A percentile compares a stretch with the other conserved stretches of the same genome.
Evolutionary conservation across 2,113 vertebrate species (phyloP).

Genomic region (Plectropomus leopardus): DNA sequence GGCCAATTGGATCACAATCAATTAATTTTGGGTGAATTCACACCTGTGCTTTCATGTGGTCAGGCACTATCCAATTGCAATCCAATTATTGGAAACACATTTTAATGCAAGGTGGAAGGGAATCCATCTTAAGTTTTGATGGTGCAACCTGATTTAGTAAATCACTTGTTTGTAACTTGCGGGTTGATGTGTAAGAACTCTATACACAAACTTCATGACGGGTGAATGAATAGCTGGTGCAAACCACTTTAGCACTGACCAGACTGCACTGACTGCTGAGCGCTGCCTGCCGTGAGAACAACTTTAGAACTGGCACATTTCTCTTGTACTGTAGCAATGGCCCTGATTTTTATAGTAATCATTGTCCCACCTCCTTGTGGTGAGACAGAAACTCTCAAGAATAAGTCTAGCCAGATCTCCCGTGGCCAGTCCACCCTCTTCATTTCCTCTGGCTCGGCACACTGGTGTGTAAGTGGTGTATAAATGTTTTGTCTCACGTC

Average conservation of each 20-base stretch:
- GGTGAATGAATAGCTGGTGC: not conserved
- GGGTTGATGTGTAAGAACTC: not conserved
- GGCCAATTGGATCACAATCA: too few relatives aligned
- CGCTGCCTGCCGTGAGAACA: slow-evolving; percentile 15
- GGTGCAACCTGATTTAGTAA: not conserved
- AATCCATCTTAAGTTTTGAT: not conserved
- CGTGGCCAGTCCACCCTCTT: slow-evolving; percentile 24
- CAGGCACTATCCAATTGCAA: too few relatives aligned
- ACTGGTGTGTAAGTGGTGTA: slow-evolving; percentile 50
- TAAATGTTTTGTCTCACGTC: slow-evolving; percentile 52
- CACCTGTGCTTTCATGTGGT: too few relatives aligned
- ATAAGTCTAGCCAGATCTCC: slow-evolving; percentile 45
- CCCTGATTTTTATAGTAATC: slow-evolving; percentile 53
- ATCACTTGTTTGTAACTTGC: not conserved
- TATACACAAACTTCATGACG: not conserved
- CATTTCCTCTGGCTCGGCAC: slow-evolving; percentile 59
- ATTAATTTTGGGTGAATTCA: too few relatives aligned
- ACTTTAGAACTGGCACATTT: slow-evolving; percentile 33
- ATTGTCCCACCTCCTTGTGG: slow-evolving; percentile 36
- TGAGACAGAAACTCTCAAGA: slow-evolving; percentile 52
- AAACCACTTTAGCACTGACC: not conserved
- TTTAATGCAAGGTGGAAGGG: too few relatives aligned
- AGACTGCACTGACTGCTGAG: not conserved
- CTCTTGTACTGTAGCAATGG: slow-evolving; percentile 26
- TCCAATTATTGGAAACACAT: too few relatives aligned